Base-by-base conservation (phyloP, 2,113 vertebrate genomes). In the Bufo gargarizans region DNA sequence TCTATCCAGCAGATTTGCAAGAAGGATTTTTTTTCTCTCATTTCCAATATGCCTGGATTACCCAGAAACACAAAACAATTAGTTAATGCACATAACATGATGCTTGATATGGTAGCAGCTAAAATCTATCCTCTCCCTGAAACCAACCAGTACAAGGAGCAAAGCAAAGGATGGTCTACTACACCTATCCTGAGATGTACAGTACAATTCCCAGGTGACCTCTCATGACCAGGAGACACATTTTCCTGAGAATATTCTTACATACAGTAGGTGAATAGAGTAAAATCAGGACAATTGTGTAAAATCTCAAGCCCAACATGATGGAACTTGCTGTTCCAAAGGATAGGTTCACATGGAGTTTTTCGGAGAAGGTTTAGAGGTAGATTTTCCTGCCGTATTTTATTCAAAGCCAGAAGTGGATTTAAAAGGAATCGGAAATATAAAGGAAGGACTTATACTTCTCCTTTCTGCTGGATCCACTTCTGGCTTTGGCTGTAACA, bases 61-160 rank as follows among this genome's bases (percentile, higher is more conserved):
- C 43, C 56, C 69, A 53, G 19, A 77, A 86, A 55, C 12, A 55
- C 47, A 86, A 85, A 79, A 87, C 85, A 87, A 87, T 87, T 87
- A 78, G 85, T 80, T 87, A 87, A 87, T 87, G 85, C n/a, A 80
- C 61, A 69, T 16, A 84, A 33, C 82, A 22, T 67, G 81, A 53
- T 6, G 20, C 12, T 4, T 69, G 49, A 84, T 63, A 69, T 49
- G n/a, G n/a, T 13, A 13, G 22, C 33, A 69, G 43, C 16, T 10
- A 8, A 47, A 76, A 76, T 17, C 6, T 11, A 74, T 49, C 71
- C 71, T 74, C 71, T 49, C 2, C 71, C 43, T 47, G 45, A 16
- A 74, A 69, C 67, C 67, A 65, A 9, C 20, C n/a, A 72, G 45
- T 45, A 22, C 3, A 69, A 69, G n/a, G n/a, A 22, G 33, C 33